Percentiles rank a stretch among this genome's conserved stretches.
Conservation (phyloP, 2,113 vertebrate species). For the Centrocercus urophasianus region DNA sequence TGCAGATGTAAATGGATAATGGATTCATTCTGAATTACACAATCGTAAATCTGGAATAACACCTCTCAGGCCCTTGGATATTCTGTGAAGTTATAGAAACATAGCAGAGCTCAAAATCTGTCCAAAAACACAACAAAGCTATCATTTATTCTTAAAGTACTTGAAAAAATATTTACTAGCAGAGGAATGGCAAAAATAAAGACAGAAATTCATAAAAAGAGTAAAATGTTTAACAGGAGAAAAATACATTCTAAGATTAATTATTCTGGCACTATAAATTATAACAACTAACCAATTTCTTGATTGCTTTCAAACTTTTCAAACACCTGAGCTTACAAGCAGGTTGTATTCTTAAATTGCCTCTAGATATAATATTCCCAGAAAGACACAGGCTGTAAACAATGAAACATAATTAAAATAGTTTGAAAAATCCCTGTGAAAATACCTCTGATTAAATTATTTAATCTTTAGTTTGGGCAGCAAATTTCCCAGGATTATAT, state of each 20-base stretch:
- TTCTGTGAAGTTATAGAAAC: background rate
- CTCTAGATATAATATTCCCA: background rate
- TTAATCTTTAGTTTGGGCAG: constrained; percentile 7
- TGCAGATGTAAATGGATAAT: background rate
- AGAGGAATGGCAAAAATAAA: background rate
- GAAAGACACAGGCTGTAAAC: background rate
- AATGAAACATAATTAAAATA: constrained; percentile 1
- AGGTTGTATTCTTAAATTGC: background rate
- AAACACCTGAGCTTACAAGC: background rate
- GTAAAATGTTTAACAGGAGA: background rate
- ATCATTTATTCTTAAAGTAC: background rate
- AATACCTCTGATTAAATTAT: constrained; percentile 33
- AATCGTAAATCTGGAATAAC: background rate
- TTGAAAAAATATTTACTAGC: background rate
- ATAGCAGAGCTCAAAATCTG: background rate
- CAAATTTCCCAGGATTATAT: constrained; percentile 38
- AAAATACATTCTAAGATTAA: background rate
- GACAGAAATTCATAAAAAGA: background rate
- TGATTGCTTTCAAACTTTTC: background rate
- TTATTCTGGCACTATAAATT: background rate
- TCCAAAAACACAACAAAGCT: background rate
- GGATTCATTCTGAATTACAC: background rate
- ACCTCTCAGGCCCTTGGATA: background rate
- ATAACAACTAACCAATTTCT: background rate
- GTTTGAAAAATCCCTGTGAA: constrained; percentile 12